Evolutionary conservation across 2,888 invertebrate genomes (phyloP).

Genomic region (Timandra comae): DNA sequence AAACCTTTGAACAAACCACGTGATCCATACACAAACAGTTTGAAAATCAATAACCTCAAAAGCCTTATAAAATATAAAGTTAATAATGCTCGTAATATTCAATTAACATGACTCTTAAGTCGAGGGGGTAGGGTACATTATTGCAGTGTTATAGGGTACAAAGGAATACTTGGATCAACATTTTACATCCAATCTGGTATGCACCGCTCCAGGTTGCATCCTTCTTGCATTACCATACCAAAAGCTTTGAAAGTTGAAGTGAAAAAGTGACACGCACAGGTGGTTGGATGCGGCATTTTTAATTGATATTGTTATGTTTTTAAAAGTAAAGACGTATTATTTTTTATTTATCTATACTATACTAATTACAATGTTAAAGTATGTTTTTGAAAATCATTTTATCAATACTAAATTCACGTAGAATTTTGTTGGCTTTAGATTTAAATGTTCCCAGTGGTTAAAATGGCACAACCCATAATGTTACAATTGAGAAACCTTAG

Average conservation of each 20-base stretch:
- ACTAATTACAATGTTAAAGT: too few species aligned
- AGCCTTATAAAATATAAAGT: not conserved
- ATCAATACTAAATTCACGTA: too few species aligned
- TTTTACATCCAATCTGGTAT: conserved; percentile 47
- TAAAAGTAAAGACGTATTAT: too few species aligned
- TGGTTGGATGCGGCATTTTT: too few species aligned
- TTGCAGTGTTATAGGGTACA: conserved; percentile 17
- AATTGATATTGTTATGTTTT: too few species aligned
- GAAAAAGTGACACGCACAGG: conserved; percentile 16
- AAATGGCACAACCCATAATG: too few species aligned
- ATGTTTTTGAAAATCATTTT: too few species aligned
- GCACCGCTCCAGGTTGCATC: conserved; percentile 36
- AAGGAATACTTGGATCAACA: conserved; percentile 38
- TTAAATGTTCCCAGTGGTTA: too few species aligned
- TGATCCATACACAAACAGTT: conserved; percentile 3
- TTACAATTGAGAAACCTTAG: too few species aligned
- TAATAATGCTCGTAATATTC: conserved; percentile 11
- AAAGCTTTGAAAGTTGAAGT: conserved; percentile 28
- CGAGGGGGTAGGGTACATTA: not conserved
- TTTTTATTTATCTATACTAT: too few species aligned
- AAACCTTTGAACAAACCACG: too few species aligned
- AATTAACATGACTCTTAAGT: conserved; percentile 11
- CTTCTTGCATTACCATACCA: conserved; percentile 48
- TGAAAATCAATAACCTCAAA: conserved; percentile 4
- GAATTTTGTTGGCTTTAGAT: too few species aligned